These are phyloP conservation scores for Temnothorax curvispinosus DNA, from an alignment of 1,140 invertebrate species.

Conservation along the genomic window DNA sequence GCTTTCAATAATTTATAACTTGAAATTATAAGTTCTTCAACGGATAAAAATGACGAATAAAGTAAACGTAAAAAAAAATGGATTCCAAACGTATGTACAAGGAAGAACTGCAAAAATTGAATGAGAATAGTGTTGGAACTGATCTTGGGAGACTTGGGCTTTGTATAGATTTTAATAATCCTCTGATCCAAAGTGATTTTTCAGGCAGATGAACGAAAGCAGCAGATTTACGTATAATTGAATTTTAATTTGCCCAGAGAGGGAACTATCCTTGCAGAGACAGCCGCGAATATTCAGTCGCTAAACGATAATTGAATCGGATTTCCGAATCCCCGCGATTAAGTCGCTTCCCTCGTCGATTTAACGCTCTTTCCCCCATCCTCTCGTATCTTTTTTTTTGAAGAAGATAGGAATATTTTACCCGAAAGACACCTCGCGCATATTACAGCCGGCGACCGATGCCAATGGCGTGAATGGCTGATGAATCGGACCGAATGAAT, in stretches of 20 bases:
- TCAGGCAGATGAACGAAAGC: conserved; percentile 34
- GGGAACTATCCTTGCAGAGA: conserved; percentile 26
- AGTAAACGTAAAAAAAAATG: neutral
- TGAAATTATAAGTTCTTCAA: neutral
- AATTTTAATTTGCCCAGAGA: conserved; percentile 44
- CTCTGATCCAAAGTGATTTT: conserved; percentile 18
- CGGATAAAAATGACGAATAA: neutral
- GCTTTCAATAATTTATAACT: neutral
- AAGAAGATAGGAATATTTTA: conserved; percentile 24
- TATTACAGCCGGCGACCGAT: conserved; percentile 18
- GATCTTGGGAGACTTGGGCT: neutral
- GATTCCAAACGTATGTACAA: neutral
- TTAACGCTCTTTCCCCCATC: conserved; percentile 5
- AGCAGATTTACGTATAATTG: conserved; percentile 51
- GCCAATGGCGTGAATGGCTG: conserved; percentile 17
- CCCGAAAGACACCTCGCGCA: neutral
- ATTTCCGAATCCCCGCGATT: conserved; percentile 51
- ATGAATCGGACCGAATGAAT: conserved; percentile 11
- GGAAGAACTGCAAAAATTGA: neutral
- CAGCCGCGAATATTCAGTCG: conserved; percentile 41
- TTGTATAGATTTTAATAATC: conserved; percentile 56
- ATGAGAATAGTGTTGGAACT: neutral
- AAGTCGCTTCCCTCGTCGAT: conserved; percentile 43
- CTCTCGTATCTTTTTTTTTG: conserved; percentile 10
- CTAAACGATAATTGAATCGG: conserved; percentile 53